Evolutionary conservation across 2,888 invertebrate species (phyloP), one percentile per base, ranked within the genome.

Genomic region (Catocala fraxini): DNA sequence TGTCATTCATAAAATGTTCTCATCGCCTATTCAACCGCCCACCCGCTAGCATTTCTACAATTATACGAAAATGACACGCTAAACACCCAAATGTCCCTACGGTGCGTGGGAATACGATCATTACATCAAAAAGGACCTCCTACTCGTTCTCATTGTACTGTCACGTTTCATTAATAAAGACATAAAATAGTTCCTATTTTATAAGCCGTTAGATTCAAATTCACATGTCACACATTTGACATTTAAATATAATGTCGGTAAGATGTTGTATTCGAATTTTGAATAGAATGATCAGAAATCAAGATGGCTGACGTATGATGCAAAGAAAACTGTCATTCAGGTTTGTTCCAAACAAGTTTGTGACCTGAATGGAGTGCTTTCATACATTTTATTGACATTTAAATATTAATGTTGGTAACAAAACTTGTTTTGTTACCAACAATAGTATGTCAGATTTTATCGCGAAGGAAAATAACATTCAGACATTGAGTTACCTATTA

Each of bases 51-150:
- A 12, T 53, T 51, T 55, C 48, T 47, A 53, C 39, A 75, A 56
- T 11, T 56, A 58, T 25, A 53, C 46, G 43, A 65, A 67, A 73
- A 64, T 51, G 51, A 57, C 74, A 77, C 74, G 61, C 70, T 68
- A 63, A 39, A 73, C 55, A 60, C 58, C 71, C 65, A n/a, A 70
- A 65, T 52, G 4, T 48, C 9, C 11, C 43, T 11, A 41, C 49
- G 33, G 58, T 35, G 56, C 77, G 75, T 75, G 77, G 71, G 75
- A 75, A 77, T 57, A 13, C 12, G 35, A 56, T 63, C 62, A 68
- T 68, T 68, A 70, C 41, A 62, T 41, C n/a, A 41, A 25, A 43
- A 53, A 63, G 25, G 68, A 73, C 70, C 66, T 43, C 63, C 70
- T 61, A 53, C 58, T 42, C 10, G 48, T 45, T 63, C 10, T 25